A percentile compares a stretch with the other conserved stretches of the same genome.
Evolutionary conservation across 2,113 vertebrate genomes (phyloP).

Genomic region (Aegotheles bennettii): DNA sequence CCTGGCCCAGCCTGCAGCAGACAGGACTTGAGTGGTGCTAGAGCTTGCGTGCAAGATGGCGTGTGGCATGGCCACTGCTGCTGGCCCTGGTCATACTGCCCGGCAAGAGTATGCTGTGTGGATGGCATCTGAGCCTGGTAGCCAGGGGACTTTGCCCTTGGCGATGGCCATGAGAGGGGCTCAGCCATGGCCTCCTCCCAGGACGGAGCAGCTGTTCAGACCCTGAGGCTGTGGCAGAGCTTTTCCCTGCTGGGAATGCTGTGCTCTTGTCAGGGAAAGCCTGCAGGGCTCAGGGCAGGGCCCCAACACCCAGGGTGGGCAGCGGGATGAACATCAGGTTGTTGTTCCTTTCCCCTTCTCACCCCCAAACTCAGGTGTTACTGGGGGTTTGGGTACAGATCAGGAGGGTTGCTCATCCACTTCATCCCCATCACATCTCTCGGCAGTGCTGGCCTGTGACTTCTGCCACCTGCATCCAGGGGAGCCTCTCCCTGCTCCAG

Average conservation of each 20-base stretch:
- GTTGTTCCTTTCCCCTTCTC: not conserved
- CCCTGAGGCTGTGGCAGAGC: not conserved
- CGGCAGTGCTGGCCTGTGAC: too few species aligned
- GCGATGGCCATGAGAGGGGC: not conserved
- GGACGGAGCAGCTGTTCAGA: not conserved
- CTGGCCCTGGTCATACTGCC: not conserved
- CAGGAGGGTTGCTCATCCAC: not conserved
- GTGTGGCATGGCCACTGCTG: not conserved
- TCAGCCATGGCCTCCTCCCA: not conserved
- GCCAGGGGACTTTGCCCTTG: not conserved
- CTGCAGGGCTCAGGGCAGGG: not conserved
- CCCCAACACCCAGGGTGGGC: too few species aligned
- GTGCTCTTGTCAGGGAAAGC: not conserved
- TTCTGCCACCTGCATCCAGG: not conserved
- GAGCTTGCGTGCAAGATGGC: not conserved
- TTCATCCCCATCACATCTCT: not conserved
- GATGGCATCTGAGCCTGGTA: not conserved
- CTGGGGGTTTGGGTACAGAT: too few species aligned
- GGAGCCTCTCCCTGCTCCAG: not conserved
- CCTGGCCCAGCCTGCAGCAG: not conserved
- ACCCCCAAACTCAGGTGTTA: not conserved
- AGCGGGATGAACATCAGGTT: not conserved
- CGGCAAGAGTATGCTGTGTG: not conserved
- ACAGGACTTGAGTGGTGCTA: not conserved
- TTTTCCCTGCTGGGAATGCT: not conserved